A percentile compares a stretch with the other conserved stretches of the same genome.
These are phyloP conservation scores for Octodon degus DNA, from an alignment of 2,113 vertebrate genomes.

Conservation along the genomic window DNA sequence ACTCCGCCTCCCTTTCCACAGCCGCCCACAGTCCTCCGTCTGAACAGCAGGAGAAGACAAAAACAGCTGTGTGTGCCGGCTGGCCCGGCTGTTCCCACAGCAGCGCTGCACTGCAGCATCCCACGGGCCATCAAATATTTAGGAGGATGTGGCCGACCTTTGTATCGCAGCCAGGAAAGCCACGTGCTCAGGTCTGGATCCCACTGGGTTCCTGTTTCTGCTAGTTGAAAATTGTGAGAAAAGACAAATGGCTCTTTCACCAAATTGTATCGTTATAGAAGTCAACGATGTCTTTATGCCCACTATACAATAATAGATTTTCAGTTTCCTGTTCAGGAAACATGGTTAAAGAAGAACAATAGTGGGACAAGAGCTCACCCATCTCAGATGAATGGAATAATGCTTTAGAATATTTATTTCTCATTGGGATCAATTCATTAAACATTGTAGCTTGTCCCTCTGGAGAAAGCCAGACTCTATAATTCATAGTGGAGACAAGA, in stretches of 20 bases:
- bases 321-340: constrained; percentile 47
- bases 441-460: background rate
- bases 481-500: background rate
- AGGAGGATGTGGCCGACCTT: constrained; percentile 67
- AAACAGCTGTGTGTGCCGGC: constrained; percentile 64
- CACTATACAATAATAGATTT: background rate
- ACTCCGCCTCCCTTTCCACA: background rate
- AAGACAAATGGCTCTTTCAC: constrained; percentile 50
- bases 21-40: background rate
- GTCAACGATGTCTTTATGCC: background rate
- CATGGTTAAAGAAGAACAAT: background rate
- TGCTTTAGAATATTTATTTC: constrained; percentile 59
- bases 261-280: constrained; percentile 15
- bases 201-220: constrained; percentile 53
- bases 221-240: constrained; percentile 56
- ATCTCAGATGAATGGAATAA: constrained; percentile 10
- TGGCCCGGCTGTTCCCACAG: constrained; percentile 73
- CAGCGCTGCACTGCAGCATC: background rate
- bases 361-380: constrained; percentile 4
- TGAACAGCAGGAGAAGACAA: constrained; percentile 36
- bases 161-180: constrained; percentile 61
- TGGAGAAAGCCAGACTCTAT: background rate
- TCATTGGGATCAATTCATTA: constrained; percentile 61
- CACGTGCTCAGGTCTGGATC: constrained; percentile 62
- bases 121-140: constrained; percentile 68